Evolutionary conservation across 1,140 invertebrate species (phyloP).

Genomic region (Drosophila equinoxialis): DNA sequence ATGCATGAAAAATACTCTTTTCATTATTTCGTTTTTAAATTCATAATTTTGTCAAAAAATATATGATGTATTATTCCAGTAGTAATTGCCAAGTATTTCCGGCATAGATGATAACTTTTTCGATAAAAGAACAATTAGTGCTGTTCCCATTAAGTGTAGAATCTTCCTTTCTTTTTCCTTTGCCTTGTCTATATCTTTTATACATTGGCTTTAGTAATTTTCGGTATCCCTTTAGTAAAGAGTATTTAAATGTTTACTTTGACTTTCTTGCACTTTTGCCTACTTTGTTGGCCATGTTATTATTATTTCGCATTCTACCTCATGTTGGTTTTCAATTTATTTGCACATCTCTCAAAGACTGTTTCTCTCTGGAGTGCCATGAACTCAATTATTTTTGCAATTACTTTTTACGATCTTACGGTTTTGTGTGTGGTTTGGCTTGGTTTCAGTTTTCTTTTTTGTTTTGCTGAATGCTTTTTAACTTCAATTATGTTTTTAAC

Average conservation of each 20-base stretch:
- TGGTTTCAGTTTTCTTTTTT: neutral
- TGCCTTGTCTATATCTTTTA: too few relatives aligned
- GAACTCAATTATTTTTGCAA: constrained; percentile 79
- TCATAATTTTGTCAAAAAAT: too few relatives aligned
- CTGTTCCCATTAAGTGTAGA: too few relatives aligned
- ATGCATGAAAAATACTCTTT: too few relatives aligned
- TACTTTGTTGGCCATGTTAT: constrained; percentile 5
- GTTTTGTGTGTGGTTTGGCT: constrained; percentile 27
- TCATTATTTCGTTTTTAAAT: too few relatives aligned
- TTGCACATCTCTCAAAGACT: constrained; percentile 25
- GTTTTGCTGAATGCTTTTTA: constrained; percentile 1
- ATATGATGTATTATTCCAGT: too few relatives aligned
- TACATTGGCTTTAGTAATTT: too few relatives aligned
- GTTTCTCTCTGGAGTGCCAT: constrained; percentile 65
- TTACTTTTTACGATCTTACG: constrained; percentile 66
- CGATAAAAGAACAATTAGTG: too few relatives aligned
- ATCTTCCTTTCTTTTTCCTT: too few relatives aligned
- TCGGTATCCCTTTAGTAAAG: neutral
- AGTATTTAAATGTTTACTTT: constrained; percentile 24
- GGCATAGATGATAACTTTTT: too few relatives aligned
- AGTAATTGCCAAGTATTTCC: too few relatives aligned
- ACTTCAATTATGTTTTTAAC: constrained; percentile 22
- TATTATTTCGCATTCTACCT: constrained; percentile 29
- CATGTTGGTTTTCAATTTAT: constrained; percentile 58
- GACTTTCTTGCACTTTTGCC: neutral